Percentiles rank a stretch among this genome's conserved stretches.
Evolutionary conservation across 2,888 invertebrate species (phyloP).

Genomic region (Watsonalla cultraria): DNA sequence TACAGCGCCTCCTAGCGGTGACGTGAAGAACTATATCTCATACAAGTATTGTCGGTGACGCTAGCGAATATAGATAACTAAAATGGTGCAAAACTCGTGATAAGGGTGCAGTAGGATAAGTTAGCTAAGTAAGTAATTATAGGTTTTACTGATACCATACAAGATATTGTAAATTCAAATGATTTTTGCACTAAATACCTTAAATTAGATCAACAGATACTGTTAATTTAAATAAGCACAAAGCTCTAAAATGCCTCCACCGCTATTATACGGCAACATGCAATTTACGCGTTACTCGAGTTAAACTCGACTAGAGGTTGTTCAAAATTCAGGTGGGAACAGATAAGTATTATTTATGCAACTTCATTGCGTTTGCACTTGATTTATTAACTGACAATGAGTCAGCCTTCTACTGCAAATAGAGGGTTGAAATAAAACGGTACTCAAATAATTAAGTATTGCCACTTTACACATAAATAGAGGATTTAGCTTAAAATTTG

Average conservation of each 20-base stretch:
- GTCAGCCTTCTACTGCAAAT: not conserved
- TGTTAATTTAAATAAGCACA: not conserved
- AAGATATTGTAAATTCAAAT: not conserved
- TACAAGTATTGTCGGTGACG: no score
- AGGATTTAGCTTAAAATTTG: no score
- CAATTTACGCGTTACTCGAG: not conserved
- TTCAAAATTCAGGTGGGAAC: not conserved
- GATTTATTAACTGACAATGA: conserved; percentile 4
- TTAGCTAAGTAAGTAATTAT: no score
- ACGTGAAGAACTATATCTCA: no score
- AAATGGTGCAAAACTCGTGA: no score
- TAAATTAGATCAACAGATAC: not conserved
- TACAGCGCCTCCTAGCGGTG: no score
- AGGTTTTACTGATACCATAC: no score
- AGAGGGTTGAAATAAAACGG: not conserved
- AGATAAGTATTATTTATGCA: conserved; percentile 1
- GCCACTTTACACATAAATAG: no score
- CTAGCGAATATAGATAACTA: no score
- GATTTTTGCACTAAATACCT: not conserved
- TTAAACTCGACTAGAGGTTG: not conserved
- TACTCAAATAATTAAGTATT: no score
- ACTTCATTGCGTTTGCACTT: conserved; percentile 3
- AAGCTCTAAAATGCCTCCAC: not conserved
- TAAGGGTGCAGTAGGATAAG: no score
- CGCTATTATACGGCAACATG: not conserved